Evolutionary conservation across 2,888 invertebrate genomes (phyloP), one percentile per base, ranked within the genome.

Genomic region (Tinea semifulvella): DNA sequence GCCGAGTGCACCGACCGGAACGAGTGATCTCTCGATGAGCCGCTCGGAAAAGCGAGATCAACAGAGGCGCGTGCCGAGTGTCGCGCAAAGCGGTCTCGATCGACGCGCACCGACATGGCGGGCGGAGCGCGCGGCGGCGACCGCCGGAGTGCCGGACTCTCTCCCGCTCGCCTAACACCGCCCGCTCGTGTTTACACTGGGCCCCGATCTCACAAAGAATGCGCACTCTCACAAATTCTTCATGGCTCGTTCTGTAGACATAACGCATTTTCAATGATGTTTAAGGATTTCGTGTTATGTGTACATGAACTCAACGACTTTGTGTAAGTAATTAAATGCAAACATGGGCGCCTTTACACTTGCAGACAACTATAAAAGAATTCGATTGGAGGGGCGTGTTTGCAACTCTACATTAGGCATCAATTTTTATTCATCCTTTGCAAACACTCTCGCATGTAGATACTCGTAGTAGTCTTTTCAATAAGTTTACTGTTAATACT

Each of bases 51-150:
- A 20, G 77, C 73, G 38, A 71, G 61, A 53, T 80, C 80, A 40
- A 77, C 80, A 39, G 80, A 80, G 60, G 76, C 79, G 64, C 79
- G 79, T 56, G 80, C 79, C 61, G 80, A 79, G 53, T 80, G 77
- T 56, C 80, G 63, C 56, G 80, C 74, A 55, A 80, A 80, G 55
- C 77, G 68, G 53, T 80, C 79, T 50, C 79, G 75, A 51, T 77
- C 76, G 58, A 66, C 73, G 57, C 80, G 79, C 60, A 77, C 77
- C 61, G 80, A 79, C 80, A 79, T 79, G 61, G 67, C 39, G 46
- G 68, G 66, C 75, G 76, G 67, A 72, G 72, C 68, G 60, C 68
- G 68, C 73, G 74, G 72, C 70, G 74, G 77, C 71, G 71, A 65
- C 67, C 75, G 65, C 75, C 64, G 74, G 68, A 75, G 68, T 77